Percentiles rank a stretch among this genome's conserved stretches.
These are phyloP conservation scores for Echeneis naucrates DNA, from an alignment of 2,797 vertebrate genomes.

Conservation along the genomic window DNA sequence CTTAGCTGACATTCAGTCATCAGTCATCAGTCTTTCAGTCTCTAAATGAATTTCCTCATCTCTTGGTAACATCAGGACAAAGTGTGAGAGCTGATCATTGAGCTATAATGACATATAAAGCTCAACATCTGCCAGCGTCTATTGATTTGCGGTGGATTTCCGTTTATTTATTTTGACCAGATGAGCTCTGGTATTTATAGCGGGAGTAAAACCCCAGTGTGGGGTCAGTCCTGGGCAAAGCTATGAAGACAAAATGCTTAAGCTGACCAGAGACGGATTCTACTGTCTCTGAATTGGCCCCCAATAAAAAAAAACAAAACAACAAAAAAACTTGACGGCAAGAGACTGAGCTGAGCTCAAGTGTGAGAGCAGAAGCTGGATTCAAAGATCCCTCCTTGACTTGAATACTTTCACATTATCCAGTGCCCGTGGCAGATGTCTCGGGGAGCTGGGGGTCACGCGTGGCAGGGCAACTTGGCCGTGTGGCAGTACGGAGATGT, in stretches of 20 bases:
- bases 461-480: conserved; percentile 74
- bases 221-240: conserved; percentile 76
- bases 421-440: conserved; percentile 41
- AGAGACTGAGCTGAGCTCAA: conserved; percentile 21
- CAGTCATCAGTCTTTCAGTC: background rate
- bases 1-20: background rate
- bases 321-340: conserved; percentile 65
- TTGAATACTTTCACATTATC: conserved; percentile 50
- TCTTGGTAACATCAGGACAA: conserved; percentile 24
- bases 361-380: conserved; percentile 42
- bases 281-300: conserved; percentile 74
- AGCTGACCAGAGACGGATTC: conserved; percentile 76
- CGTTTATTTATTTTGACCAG: conserved; percentile 84
- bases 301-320: conserved; percentile 75
- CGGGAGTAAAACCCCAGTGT: conserved; percentile 77
- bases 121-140: conserved; percentile 67
- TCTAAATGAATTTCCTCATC: conserved; percentile 7
- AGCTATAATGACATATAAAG: conserved; percentile 56
- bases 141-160: conserved; percentile 74
- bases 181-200: conserved; percentile 85
- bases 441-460: conserved; percentile 71
- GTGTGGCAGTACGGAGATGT: conserved; percentile 84
- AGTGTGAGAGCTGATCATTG: conserved; percentile 32
- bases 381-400: background rate
- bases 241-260: conserved; percentile 77